Evolutionary conservation across 2,113 vertebrate species (phyloP).

Genomic region (Rhombomys opimus): DNA sequence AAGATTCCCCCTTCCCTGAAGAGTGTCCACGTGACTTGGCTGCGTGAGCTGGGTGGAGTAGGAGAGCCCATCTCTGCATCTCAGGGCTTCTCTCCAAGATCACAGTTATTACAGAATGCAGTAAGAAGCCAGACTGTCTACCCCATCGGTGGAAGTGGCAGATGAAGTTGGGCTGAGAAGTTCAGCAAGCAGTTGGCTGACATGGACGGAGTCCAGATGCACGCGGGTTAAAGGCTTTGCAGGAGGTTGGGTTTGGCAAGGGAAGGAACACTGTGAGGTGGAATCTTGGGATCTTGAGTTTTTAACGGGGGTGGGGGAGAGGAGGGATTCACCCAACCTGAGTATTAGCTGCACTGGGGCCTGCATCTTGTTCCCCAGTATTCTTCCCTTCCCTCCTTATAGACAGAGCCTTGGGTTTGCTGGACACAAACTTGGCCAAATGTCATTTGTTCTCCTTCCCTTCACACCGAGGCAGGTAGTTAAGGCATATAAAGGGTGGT

Average conservation of each 20-base stretch:
- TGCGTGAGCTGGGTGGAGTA: background rate
- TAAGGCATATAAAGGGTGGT: background rate
- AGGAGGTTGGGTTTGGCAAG: background rate
- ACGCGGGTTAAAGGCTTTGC: background rate
- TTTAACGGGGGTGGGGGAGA: background rate
- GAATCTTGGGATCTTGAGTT: background rate
- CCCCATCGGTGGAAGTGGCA: accelerated
- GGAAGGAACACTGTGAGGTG: background rate
- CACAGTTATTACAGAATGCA: background rate
- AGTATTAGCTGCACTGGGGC: background rate
- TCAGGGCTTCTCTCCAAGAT: background rate
- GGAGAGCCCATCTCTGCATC: background rate
- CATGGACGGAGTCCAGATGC: background rate
- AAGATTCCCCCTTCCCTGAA: no score
- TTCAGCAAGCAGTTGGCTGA: background rate
- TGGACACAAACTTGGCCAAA: background rate
- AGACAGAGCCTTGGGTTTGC: background rate
- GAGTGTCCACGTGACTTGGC: background rate
- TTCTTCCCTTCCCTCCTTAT: background rate
- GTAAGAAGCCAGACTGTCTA: background rate
- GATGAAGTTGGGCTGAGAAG: background rate
- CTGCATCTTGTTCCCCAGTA: background rate
- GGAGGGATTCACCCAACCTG: background rate
- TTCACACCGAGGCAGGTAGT: accelerated
- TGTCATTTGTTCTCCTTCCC: accelerated